Percentiles rank a stretch among this genome's conserved stretches.
These are phyloP conservation scores for Zaprionus capensis DNA, from an alignment of 1,140 invertebrate genomes.

Conservation along the genomic window DNA sequence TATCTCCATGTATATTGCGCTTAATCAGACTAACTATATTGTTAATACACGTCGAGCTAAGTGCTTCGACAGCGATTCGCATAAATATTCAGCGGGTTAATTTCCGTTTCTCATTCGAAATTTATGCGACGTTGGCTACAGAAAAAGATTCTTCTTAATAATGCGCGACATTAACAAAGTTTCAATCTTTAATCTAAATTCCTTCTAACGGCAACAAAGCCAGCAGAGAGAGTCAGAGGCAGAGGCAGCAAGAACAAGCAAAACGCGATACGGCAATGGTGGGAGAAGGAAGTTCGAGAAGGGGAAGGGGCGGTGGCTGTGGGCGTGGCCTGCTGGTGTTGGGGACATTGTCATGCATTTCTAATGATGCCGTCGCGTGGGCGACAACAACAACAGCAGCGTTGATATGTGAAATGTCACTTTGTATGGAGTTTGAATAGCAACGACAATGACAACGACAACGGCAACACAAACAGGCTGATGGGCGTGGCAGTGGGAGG, in stretches of 20 bases:
- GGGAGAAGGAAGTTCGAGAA: not conserved
- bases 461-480: constrained; percentile 39
- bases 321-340: constrained; percentile 44
- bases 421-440: constrained; percentile 78
- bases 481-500: constrained; percentile 23
- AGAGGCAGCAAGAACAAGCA: constrained; percentile 13
- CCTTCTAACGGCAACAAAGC: constrained; percentile 51
- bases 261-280: constrained; percentile 10
- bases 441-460: constrained; percentile 66
- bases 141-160: constrained; percentile 75
- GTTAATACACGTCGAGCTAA: not conserved
- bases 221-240: constrained; percentile 1
- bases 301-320: not conserved
- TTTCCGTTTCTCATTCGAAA: constrained; percentile 57
- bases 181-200: constrained; percentile 81
- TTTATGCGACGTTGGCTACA: constrained; percentile 42
- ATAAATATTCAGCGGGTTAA: constrained; percentile 51
- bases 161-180: constrained; percentile 80
- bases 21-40: not conserved
- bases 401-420: constrained; percentile 82
- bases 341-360: constrained; percentile 81
- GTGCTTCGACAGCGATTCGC: constrained; percentile 13
- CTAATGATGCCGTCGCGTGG: constrained; percentile 70
- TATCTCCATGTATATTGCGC: not conserved
- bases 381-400: constrained; percentile 10